A percentile compares a stretch with the other conserved stretches of the same genome.
Conservation (phyloP, 1,140 invertebrate genomes). For the Orius insidiosus region DNA sequence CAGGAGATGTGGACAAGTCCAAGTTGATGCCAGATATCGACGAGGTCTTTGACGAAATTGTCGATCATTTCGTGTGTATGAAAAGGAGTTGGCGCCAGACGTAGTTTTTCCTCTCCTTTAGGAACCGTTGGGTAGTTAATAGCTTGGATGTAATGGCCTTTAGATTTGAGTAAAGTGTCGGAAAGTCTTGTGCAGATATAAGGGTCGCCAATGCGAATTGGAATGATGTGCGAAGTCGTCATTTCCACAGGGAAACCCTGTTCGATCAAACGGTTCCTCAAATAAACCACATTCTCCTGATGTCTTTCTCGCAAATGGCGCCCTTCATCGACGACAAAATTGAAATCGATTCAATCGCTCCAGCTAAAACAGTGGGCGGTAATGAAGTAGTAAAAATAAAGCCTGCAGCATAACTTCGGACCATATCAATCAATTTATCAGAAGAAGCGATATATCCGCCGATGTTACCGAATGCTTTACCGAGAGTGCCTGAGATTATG, state of each 20-base stretch:
- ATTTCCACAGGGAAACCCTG: constrained; percentile 79
- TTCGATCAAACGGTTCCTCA: constrained; percentile 58
- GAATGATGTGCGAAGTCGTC: constrained; percentile 92
- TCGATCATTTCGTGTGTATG: constrained; percentile 85
- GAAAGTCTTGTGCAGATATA: constrained; percentile 60
- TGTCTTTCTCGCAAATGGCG: constrained; percentile 54
- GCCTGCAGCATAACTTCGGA: constrained; percentile 83
- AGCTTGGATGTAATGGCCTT: constrained; percentile 90
- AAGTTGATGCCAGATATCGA: constrained; percentile 25
- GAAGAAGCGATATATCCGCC: constrained; percentile 92
- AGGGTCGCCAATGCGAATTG: constrained; percentile 83
- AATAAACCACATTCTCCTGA: constrained; percentile 73
- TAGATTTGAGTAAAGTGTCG: constrained; percentile 63
- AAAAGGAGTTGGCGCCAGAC: constrained; percentile 85
- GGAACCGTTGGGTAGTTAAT: constrained; percentile 97
- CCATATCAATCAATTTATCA: constrained; percentile 67
- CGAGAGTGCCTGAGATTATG: constrained; percentile 90
- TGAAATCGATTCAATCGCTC: constrained; percentile 58
- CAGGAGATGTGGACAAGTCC: constrained; percentile 10
- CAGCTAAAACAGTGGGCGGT: constrained; percentile 80
- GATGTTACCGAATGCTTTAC: constrained; percentile 94
- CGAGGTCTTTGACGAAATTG: constrained; percentile 54
- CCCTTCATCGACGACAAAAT: constrained; percentile 81
- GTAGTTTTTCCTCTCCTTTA: constrained; percentile 77
- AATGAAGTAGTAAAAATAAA: constrained; percentile 98